Evolutionary conservation across 92 coral and sea anemone species (phyloP), one percentile per base, ranked within the genome.

Genomic region (Epizoanthus rinbou): DNA sequence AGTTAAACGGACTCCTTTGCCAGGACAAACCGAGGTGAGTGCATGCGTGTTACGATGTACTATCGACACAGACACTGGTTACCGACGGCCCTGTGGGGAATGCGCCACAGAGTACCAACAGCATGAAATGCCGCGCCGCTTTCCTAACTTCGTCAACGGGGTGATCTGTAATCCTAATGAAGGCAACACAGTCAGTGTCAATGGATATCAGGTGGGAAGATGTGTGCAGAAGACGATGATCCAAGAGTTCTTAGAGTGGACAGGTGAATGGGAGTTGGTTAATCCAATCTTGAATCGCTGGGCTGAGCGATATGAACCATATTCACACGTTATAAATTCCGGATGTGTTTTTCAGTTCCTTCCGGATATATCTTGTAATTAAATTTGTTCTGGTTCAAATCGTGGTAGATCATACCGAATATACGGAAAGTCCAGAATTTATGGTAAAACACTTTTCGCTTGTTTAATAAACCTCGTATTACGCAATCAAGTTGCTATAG

Each of bases 121-220:
- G 65, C 80, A 0, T 14, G 9, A 21, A 3, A 0, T 6, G 5
- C 80, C 65, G 50, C 80, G 66, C 6, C 80, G 80, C 6, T 5
- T 56, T 25, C 80, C 80, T 23, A 8, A 6, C 24, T 74, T 1
- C 21, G 57, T 74, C 47, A 74, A 74, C 64, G 80, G 57, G 52
- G 24, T 54, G 18, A 7, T 28, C 8, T 74, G 80, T 24, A 57
- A 74, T 57, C 66, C 80, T 0, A 57, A 56, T 16, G 65, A 57
- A 19, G 15, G 7, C 39, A 8, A 39, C 14, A 41, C 18, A 0
- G 23, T 74, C 17, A 4, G 13, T 6, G 1, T 54, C 23, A 2
- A 8, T 13, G 47, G 64, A 4, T 5, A 3, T 3, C 0, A 21
- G 2, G 16, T 74, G 54, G 80, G 80, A 3, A 15, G 0, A 13